These are phyloP conservation scores for Variabilichromis moorii DNA, from an alignment of 2,113 vertebrate species.

Conservation along the genomic window DNA sequence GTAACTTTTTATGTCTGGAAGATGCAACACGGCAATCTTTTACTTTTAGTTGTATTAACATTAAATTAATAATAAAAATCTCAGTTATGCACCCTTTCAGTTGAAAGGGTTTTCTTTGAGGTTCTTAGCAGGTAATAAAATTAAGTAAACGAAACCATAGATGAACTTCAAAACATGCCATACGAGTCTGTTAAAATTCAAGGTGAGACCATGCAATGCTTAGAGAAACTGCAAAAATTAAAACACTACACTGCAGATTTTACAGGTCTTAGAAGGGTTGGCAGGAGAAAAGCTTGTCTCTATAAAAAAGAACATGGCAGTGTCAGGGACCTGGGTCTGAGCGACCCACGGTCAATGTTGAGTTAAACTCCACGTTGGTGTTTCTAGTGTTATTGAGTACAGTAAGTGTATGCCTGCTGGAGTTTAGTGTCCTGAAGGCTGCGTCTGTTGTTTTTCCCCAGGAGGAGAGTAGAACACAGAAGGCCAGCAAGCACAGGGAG, in stretches of 20 bases:
- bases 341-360: fast-evolving
- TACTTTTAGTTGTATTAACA: neutral
- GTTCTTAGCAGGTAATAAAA: neutral
- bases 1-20: neutral
- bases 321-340: neutral
- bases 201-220: neutral
- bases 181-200: neutral
- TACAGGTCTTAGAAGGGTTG: neutral
- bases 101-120: neutral
- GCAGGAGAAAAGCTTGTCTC: neutral
- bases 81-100: neutral
- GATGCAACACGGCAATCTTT: neutral
- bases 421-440: neutral
- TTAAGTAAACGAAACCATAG: neutral
- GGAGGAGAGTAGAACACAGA: neutral
- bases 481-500: neutral
- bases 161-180: neutral
- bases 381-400: neutral
- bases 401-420: neutral
- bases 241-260: neutral
- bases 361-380: fast-evolving
- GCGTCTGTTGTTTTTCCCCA: neutral
- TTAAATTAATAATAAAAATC: neutral
- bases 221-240: neutral
- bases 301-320: neutral